Percentiles rank a stretch among this genome's conserved stretches.
These are phyloP conservation scores for Sorex fumeus DNA, from an alignment of 2,113 vertebrate species.

Conservation along the genomic window DNA sequence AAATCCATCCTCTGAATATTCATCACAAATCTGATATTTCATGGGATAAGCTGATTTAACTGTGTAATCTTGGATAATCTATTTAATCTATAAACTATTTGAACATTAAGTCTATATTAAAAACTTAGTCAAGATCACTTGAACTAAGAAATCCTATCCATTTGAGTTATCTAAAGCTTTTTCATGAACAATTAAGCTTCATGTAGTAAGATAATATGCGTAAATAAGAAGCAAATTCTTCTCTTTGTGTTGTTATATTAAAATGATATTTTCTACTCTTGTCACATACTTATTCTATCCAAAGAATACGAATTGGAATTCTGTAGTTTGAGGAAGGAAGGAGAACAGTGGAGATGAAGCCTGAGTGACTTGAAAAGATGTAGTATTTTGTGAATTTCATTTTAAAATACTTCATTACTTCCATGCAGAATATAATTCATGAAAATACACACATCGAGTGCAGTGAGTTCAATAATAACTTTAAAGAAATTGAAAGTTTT, in stretches of 20 bases:
- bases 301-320: constrained; percentile 40
- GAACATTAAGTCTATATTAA: background rate
- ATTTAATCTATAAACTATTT: constrained; percentile 9
- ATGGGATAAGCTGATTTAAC: background rate
- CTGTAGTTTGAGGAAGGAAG: background rate
- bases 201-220: background rate
- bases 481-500: constrained; percentile 66
- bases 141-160: constrained; percentile 27
- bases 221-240: constrained; percentile 47
- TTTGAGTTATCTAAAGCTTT: constrained; percentile 29
- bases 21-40: constrained; percentile 39
- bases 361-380: constrained; percentile 31
- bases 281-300: constrained; percentile 1
- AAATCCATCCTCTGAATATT: constrained; percentile 60
- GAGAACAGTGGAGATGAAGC: constrained; percentile 16
- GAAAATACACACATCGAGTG: constrained; percentile 22
- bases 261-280: constrained; percentile 56
- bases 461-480: constrained; percentile 52
- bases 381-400: constrained; percentile 60
- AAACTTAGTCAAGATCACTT: constrained; percentile 25
- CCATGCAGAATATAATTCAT: constrained; percentile 58
- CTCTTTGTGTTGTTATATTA: constrained; percentile 40
- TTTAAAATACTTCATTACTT: constrained; percentile 59
- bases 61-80: background rate
- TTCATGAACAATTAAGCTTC: background rate